Evolutionary conservation across 2,797 vertebrate species (phyloP), one percentile per base, ranked within the genome.

Genomic region (Ibycter americanus): DNA sequence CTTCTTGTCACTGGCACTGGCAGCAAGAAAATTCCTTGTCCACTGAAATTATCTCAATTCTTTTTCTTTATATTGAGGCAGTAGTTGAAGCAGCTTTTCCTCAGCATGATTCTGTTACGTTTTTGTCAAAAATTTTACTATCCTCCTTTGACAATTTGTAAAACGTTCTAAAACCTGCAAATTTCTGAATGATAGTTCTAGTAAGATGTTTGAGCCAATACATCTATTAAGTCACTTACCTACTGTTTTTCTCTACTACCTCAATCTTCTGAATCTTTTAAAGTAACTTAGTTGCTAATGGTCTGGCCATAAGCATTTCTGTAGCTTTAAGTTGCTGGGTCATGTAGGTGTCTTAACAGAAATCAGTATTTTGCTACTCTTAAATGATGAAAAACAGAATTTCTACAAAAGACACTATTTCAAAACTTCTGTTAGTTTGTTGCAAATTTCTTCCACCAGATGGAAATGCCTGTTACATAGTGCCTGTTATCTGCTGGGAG

Each of bases 21-120:
- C 73, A 87, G 38, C 47, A 70, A 58, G 56, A 82, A 84, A 44
- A 85, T 34, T 36, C 44, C 25, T 82, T 58, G 17, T 61, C 42
- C 6, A 1, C 23, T 36, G 13, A 70, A 80, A 46, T 5, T 0
- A 49, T 67, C 13, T 59, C 11, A 27, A 0, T 59, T 78, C 1
- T 59, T 42, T 59, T n/a, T 52, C 16, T 65, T 85, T 15, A 11
- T 59, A 12, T 19, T 34, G 47, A 51, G 38, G 42, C 22, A 59
- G 55, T 54, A 51, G 51, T 29, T 89, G 26, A 74, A 31, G 12
- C 52, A 44, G 47, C 9, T 90, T 83, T 46, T 78, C 23, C 44
- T 78, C 31, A 8, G 14, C 29, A 15, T 65, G 59, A 38, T 72
- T 67, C 49, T 44, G 7, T 68, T 77, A 49, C 27, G 29, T 38